These are phyloP conservation scores for Tyto alba DNA, from an alignment of 2,113 vertebrate species.

Conservation along the genomic window DNA sequence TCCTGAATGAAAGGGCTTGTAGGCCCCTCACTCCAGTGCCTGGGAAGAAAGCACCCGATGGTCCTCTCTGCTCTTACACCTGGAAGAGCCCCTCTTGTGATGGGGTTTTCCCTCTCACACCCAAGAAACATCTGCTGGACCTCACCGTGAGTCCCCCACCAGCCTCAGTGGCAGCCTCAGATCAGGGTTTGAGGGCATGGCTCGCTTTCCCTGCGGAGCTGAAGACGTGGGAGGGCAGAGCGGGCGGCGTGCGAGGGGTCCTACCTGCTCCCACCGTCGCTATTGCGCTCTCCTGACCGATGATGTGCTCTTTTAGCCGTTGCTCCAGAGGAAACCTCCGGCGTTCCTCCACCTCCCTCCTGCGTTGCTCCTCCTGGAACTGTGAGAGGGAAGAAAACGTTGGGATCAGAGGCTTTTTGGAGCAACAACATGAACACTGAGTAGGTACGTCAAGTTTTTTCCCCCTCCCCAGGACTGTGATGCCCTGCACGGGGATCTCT, in stretches of 20 bases:
- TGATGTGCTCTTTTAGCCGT: constrained; percentile 90
- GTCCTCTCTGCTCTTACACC: background rate
- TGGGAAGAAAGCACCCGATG: background rate
- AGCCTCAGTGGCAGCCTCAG: background rate
- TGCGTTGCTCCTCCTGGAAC: constrained; percentile 85
- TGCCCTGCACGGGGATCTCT: background rate
- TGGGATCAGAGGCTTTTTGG: background rate
- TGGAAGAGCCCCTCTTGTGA: background rate
- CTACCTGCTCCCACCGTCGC: constrained; percentile 91
- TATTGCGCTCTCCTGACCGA: constrained; percentile 94
- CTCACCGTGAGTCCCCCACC: background rate
- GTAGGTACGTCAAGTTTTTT: too few species aligned
- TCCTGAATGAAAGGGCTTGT: too few species aligned
- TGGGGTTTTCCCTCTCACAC: background rate
- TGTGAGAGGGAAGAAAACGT: background rate
- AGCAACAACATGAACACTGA: background rate
- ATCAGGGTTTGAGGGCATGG: background rate
- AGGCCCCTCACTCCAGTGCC: background rate
- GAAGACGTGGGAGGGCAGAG: background rate
- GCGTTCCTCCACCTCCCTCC: constrained; percentile 83
- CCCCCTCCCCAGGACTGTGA: background rate
- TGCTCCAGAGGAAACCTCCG: constrained; percentile 91
- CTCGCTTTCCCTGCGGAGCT: background rate
- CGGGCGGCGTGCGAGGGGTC: background rate
- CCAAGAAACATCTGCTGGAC: background rate